Base-by-base conservation (phyloP, 2,888 invertebrate species). In the Habrosyne pyritoides region DNA sequence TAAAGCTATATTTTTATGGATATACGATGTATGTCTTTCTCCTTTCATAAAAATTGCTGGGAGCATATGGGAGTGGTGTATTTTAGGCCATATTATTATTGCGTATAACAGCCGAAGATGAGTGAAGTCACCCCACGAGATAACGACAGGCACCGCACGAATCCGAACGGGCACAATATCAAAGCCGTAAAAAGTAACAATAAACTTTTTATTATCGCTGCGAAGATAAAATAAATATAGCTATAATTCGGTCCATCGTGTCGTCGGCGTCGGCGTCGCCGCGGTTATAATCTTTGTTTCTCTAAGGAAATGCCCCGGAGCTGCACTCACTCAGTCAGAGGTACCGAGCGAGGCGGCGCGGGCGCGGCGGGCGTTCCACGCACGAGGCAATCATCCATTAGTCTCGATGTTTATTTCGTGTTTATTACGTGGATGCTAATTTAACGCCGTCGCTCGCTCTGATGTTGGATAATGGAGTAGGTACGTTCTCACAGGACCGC, bases 401-500 rank as follows among this genome's bases (percentile, higher is more conserved):
- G 87, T 86, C 79, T 86, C 83, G 84, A 87, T 84, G 84, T 86
- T 88, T 87, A 87, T 86, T 85, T 84, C 87, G 82, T 84, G 84
- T 86, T 84, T 83, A 84, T 81, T 79, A 79, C 81, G 75, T 77
- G 75, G 79, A 85, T 81, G 81, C 77, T 86, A 87, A 88, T 86
- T 82, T 75, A 81, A 73, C 79, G 71, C 65, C 75, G 67, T 68
- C 73, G 69, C 76, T 75, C 64, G 75, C 75, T 73, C 71, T 69
- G 79, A 75, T 75, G 79, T 77, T 72, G 75, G 76, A 62, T 77
- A 76, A 81, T 80, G 74, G 77, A 77, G 76, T 60, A 60, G 66
- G 59, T 65, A 70, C 68, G 60, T 66, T 72, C 68, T 72, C 69
- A 61, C 66, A 63, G 65, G 63, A 63, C 53, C 60, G 67, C 33